Percentiles rank a stretch among this genome's conserved stretches.
Conservation (phyloP, 2,113 vertebrate species). For the Oreamnos americanus region DNA sequence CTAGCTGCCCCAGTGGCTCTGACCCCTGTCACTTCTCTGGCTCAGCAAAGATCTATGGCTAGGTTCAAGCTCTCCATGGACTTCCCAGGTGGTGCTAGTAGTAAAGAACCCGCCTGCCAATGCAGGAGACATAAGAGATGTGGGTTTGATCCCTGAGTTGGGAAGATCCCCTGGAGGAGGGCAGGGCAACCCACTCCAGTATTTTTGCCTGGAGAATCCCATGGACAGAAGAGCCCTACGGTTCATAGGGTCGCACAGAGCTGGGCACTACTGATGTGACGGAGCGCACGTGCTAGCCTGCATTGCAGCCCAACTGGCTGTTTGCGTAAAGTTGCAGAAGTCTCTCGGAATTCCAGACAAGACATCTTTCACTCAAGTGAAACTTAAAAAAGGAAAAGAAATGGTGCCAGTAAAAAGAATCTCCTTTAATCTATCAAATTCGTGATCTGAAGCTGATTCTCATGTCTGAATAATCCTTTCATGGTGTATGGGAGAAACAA, state of each 20-base stretch:
- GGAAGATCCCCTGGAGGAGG: neutral
- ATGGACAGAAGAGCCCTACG: neutral
- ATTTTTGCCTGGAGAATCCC: neutral
- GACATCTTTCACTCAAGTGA: neutral
- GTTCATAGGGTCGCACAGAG: neutral
- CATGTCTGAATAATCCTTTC: neutral
- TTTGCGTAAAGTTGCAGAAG: neutral
- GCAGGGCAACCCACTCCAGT: neutral
- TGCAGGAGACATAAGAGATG: neutral
- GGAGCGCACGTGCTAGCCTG: neutral
- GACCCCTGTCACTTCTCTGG: neutral
- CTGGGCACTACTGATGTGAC: neutral
- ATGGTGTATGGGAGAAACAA: neutral
- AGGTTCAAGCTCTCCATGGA: neutral
- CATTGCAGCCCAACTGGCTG: fast-evolving
- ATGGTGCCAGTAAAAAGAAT: neutral
- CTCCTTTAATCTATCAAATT: neutral
- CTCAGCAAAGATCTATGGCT: neutral
- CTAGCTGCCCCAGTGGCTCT: too few species aligned
- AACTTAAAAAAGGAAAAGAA: neutral
- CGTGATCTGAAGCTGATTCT: neutral
- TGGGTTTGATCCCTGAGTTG: neutral
- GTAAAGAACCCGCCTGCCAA: neutral
- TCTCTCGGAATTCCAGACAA: neutral
- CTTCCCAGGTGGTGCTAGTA: neutral